Conservation (phyloP, 2,888 invertebrate genomes). For the Agonopterix arenella region DNA sequence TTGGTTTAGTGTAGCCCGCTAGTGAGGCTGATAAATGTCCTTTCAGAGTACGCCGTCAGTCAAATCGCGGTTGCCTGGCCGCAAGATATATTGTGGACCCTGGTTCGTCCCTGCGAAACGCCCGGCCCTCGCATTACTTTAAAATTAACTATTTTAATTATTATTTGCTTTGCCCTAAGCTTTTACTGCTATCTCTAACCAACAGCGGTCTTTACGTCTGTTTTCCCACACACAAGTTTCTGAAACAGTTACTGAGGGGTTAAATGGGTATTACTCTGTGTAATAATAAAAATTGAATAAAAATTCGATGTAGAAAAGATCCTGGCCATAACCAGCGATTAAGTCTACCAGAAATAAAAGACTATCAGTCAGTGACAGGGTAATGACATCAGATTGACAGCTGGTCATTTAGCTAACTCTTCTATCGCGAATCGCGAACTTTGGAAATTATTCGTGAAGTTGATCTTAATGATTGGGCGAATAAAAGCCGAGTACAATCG, state of each 20-base stretch:
- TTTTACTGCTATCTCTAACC: slow-evolving; percentile 1
- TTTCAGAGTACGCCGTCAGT: slow-evolving; percentile 73
- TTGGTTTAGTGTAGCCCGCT: slow-evolving; percentile 73
- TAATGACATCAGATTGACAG: slow-evolving; percentile 1
- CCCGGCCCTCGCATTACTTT: slow-evolving; percentile 50
- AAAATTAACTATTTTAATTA: slow-evolving; percentile 61
- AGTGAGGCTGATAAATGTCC: slow-evolving; percentile 76
- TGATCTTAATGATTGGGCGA: background rate
- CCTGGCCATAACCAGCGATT: too few species aligned
- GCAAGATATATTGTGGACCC: slow-evolving; percentile 75
- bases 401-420: background rate
- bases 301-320: too few species aligned
- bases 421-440: too few species aligned
- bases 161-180: slow-evolving; percentile 31
- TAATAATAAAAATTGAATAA: too few species aligned
- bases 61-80: slow-evolving; percentile 75
- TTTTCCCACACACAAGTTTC: too few species aligned
- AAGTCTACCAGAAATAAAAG: background rate
- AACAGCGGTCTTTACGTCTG: background rate
- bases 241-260: too few species aligned
- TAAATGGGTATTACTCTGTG: too few species aligned
- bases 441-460: background rate
- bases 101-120: slow-evolving; percentile 59
- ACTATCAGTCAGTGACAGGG: background rate
- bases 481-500: too few species aligned